phyloP scores from a whole-genome alignment of 2,113 vertebrate species.

The Turnix velox region DNA sequence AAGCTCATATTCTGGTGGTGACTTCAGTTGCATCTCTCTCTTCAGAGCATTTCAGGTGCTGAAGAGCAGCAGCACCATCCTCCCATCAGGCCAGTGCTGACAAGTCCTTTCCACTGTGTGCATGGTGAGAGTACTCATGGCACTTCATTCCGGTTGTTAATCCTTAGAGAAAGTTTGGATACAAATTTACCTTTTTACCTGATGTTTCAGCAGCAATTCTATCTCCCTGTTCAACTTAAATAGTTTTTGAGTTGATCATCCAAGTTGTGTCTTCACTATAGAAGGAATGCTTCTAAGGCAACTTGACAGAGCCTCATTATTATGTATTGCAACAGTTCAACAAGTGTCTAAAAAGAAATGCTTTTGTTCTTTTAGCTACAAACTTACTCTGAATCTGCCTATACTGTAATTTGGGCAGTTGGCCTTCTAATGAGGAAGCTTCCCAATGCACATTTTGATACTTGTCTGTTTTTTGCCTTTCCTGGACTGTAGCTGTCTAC shows the following conservation, averaged over 20 bases:
- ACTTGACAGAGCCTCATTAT: rapidly evolving
- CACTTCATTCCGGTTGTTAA: background rate
- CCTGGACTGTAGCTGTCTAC: conserved; percentile 47
- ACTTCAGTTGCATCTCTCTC: background rate
- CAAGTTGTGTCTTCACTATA: background rate
- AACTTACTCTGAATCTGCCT: background rate
- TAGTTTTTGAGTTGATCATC: background rate
- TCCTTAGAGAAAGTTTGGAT: background rate
- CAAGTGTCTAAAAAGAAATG: background rate
- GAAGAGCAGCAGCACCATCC: background rate
- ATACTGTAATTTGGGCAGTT: background rate
- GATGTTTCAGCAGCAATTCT: rapidly evolving
- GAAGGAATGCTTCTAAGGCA: background rate
- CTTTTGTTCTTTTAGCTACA: background rate
- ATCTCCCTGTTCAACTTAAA: background rate
- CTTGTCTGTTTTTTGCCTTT: background rate
- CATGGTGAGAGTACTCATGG: rapidly evolving
- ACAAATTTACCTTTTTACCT: background rate
- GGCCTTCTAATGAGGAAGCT: background rate
- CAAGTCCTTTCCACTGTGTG: rapidly evolving
- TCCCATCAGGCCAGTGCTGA: background rate
- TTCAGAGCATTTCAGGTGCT: background rate
- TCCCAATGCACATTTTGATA: background rate
- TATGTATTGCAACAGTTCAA: background rate
- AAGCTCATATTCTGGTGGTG: background rate